phyloP scores from a whole-genome alignment of 2,797 vertebrate genomes.

The Triplophysa yarkandensis region DNA sequence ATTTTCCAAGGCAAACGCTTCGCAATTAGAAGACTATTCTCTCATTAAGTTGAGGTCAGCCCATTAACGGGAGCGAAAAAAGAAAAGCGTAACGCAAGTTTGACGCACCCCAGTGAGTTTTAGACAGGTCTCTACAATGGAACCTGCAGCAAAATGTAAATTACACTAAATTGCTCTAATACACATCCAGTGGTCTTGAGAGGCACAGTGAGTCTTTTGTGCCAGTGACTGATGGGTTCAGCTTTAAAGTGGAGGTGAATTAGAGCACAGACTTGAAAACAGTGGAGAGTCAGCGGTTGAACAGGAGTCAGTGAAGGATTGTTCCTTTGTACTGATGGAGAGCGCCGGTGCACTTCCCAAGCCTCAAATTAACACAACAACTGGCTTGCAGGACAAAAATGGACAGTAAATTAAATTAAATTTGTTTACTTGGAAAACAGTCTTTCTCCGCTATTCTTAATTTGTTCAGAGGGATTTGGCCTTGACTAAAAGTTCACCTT shows the following conservation, averaged over 20 bases:
- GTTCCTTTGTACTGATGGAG: constrained; percentile 59
- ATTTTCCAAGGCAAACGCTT: constrained; percentile 46
- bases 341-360: constrained; percentile 56
- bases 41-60: constrained; percentile 59
- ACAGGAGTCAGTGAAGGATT: constrained; percentile 50
- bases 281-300: constrained; percentile 39
- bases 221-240: constrained; percentile 54
- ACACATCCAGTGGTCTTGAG: constrained; percentile 49
- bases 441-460: not conserved
- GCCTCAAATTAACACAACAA: constrained; percentile 37
- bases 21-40: constrained; percentile 56
- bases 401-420: constrained; percentile 44
- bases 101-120: constrained; percentile 55
- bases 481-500: not conserved
- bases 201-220: constrained; percentile 52
- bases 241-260: constrained; percentile 61
- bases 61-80: constrained; percentile 52
- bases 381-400: constrained; percentile 56
- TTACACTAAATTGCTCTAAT: constrained; percentile 57
- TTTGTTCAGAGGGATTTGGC: not conserved
- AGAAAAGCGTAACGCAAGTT: constrained; percentile 46
- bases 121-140: constrained; percentile 51
- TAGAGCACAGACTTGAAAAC: constrained; percentile 51
- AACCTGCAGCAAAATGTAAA: constrained; percentile 55
- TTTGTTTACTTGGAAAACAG: constrained; percentile 13